These are phyloP conservation scores for Gnatocerus cornutus DNA, from an alignment of 2,888 invertebrate species.

Conservation along the genomic window DNA sequence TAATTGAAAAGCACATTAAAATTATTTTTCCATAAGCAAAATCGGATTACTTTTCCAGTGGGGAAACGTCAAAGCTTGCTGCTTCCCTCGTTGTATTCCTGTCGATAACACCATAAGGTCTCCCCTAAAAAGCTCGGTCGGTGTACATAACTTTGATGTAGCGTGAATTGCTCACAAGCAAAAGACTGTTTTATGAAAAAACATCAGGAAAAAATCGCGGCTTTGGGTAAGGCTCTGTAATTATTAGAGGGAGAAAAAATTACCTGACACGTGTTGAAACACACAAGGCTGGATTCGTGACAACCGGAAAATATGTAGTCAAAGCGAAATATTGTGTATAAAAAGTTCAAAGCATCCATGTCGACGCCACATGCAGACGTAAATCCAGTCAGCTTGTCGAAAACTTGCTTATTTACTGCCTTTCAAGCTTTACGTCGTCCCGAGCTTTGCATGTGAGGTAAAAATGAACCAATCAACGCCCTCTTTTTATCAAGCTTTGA, in stretches of 20 bases:
- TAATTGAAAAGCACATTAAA: slow-evolving; percentile 65
- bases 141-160: slow-evolving; percentile 34
- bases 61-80: slow-evolving; percentile 57
- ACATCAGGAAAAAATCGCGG: slow-evolving; percentile 13
- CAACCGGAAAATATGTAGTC: slow-evolving; percentile 67
- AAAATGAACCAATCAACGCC: slow-evolving; percentile 67
- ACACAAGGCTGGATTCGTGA: slow-evolving; percentile 56
- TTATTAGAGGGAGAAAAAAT: slow-evolving; percentile 53
- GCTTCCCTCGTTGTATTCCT: slow-evolving; percentile 53
- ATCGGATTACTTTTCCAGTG: slow-evolving; percentile 57
- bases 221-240: slow-evolving; percentile 24
- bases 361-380: slow-evolving; percentile 65
- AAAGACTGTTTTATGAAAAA: slow-evolving; percentile 32
- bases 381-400: slow-evolving; percentile 66
- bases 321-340: slow-evolving; percentile 64
- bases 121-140: slow-evolving; percentile 23
- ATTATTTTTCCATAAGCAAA: slow-evolving; percentile 64
- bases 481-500: slow-evolving; percentile 65
- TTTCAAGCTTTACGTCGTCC: slow-evolving; percentile 63
- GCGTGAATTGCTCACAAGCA: slow-evolving; percentile 22
- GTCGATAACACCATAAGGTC: slow-evolving; percentile 54
- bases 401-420: slow-evolving; percentile 70
- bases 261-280: slow-evolving; percentile 64
- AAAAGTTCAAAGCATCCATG: slow-evolving; percentile 68
- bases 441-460: slow-evolving; percentile 64